Evolutionary conservation across 2,797 vertebrate species (phyloP), one percentile per base, ranked within the genome.

Genomic region (Nannoperca australis): DNA sequence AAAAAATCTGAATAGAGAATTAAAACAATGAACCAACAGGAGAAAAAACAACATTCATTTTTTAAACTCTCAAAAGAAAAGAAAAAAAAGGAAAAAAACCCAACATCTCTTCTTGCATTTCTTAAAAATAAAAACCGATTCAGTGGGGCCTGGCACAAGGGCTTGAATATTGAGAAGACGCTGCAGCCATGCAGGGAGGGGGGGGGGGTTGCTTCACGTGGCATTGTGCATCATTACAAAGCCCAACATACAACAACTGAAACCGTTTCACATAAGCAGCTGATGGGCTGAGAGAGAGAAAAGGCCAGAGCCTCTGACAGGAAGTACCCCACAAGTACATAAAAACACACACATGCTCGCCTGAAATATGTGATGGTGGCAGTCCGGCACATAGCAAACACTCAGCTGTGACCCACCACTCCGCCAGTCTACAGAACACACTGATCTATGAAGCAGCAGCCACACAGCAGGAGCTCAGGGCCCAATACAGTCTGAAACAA

Each of bases 1-100:
- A 95, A 95, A 94, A 95, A 95, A 91, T 94, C 87, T 91, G 91
- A 94, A 94, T 92, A 94, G 91, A 93, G 90, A 94, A 94, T 94
- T 94, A 93, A 86, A 93, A 91, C 89, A 93, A 91, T 92, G 80
- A 91, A 92, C 87, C 83, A 89, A 90, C 89, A 87, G 82, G 83
- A 92, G 84, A 86, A 86, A 85, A 78, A 90, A 88, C 53, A 88
- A 93, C 92, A 92, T 92, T 92, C 85, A 87, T 90, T 90, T 92
- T 82, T 91, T 88, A 66, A 85, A 87, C 85, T 88, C 86, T 83
- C 74, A 88, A 87, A 85, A 88, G 70, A 62, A 70, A 70, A 87
- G 61, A 77, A 68, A 1, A 58, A n/a, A n/a, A n/a, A n/a, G n/a
- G n/a, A n/a, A n/a, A n/a, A n/a, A n/a, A n/a, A n/a, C n/a, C n/a